phyloP scores from a whole-genome alignment of 2,113 vertebrate species.

The Nerophis ophidion region DNA sequence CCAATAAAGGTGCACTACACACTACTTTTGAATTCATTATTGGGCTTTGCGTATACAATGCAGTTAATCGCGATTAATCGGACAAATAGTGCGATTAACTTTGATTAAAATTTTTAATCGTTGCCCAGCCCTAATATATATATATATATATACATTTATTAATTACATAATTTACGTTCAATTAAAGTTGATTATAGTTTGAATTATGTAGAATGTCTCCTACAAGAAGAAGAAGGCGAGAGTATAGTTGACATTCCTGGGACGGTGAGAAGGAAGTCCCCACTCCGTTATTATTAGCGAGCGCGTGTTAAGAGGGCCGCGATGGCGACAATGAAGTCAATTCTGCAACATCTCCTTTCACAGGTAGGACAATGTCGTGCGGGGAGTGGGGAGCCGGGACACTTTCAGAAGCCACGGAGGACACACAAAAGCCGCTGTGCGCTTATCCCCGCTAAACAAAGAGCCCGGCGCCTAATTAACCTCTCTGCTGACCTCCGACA shows the following conservation, averaged over 20 bases:
- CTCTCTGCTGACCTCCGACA: conserved; percentile 56
- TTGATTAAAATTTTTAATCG: too few species aligned
- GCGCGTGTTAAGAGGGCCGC: not conserved
- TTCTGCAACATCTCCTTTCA: conserved; percentile 47
- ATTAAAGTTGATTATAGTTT: too few species aligned
- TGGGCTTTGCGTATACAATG: too few species aligned
- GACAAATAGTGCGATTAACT: too few species aligned
- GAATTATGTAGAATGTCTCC: too few species aligned
- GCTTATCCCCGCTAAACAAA: conserved; percentile 52
- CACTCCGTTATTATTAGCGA: conserved; percentile 17
- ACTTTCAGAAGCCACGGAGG: conserved; percentile 27
- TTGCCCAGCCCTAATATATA: too few species aligned
- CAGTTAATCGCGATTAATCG: too few species aligned
- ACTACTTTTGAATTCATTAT: too few species aligned
- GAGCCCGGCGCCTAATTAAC: conserved; percentile 61
- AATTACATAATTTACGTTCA: too few species aligned
- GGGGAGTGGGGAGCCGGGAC: conserved; percentile 17
- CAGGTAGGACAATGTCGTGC: conserved; percentile 30
- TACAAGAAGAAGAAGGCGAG: conserved; percentile 22
- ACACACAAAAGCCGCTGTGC: conserved; percentile 35
- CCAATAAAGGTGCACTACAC: too few species aligned
- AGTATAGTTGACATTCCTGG: conserved; percentile 13
- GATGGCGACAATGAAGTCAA: conserved; percentile 39
- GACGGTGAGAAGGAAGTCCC: conserved; percentile 20
- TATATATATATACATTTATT: too few species aligned